Conservation (phyloP, 2,113 vertebrate genomes). For the Desmodus rotundus region DNA sequence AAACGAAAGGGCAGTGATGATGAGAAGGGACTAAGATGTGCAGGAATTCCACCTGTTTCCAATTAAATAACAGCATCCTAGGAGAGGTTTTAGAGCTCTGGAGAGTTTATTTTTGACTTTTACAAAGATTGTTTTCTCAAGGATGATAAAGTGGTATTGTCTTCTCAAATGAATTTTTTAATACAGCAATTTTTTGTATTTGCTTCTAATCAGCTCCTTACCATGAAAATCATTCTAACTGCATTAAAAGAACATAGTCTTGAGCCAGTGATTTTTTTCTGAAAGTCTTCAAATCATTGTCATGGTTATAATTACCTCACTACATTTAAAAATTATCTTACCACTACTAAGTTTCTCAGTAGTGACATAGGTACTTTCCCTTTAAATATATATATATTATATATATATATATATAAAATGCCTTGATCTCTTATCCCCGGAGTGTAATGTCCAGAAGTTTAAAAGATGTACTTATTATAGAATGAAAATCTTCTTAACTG, state of each 20-base stretch:
- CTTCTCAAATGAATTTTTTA: not conserved
- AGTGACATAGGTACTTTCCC: not conserved
- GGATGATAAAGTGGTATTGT: not conserved
- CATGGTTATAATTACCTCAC: not conserved
- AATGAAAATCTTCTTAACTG: slow-evolving; percentile 80
- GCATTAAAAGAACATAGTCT: not conserved
- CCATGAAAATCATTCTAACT: not conserved
- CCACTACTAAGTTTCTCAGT: not conserved
- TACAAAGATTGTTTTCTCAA: slow-evolving; percentile 13
- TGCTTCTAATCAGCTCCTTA: not conserved
- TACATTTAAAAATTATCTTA: not conserved
- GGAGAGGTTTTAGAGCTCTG: not conserved
- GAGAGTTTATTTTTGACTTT: not conserved
- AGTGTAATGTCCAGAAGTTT: not conserved
- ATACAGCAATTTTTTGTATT: not conserved
- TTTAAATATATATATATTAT: not conserved
- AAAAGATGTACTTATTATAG: not conserved
- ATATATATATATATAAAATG: not conserved
- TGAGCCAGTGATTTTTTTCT: not conserved
- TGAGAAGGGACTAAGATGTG: not conserved
- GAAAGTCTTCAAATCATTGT: slow-evolving; percentile 9
- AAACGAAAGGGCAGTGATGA: not conserved
- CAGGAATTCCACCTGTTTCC: not conserved
- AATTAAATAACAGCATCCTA: not conserved
- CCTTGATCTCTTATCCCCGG: not conserved